These are phyloP conservation scores for Adelges cooleyi DNA, from an alignment of 1,140 invertebrate species.

Conservation along the genomic window DNA sequence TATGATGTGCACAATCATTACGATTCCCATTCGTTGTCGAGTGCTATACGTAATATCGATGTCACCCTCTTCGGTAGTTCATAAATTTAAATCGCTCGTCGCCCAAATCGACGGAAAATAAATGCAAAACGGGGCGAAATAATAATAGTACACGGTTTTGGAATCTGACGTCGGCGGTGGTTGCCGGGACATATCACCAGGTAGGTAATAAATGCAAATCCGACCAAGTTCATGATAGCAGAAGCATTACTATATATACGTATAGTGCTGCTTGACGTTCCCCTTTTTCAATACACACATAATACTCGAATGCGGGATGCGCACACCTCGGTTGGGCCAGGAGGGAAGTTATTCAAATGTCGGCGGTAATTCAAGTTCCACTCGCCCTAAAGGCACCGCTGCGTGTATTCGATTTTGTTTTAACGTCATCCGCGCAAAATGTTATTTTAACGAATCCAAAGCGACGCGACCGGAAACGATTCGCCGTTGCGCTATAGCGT, in stretches of 20 bases:
- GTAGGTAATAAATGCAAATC: slow-evolving; percentile 25
- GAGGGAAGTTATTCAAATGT: slow-evolving; percentile 25
- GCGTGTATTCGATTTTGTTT: background rate
- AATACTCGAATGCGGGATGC: background rate
- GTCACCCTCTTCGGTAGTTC: background rate
- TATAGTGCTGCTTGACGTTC: background rate
- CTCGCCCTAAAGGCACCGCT: background rate
- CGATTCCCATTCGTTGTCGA: slow-evolving; percentile 12
- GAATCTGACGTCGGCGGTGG: slow-evolving; percentile 2
- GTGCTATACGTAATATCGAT: slow-evolving; percentile 20
- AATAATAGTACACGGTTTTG: slow-evolving; percentile 21
- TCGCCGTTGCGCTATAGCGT: no score
- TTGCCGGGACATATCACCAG: background rate
- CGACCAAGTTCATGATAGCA: slow-evolving; percentile 17
- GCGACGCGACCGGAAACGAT: no score
- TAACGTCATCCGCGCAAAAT: background rate
- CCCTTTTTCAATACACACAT: slow-evolving; percentile 26
- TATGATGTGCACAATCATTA: slow-evolving; percentile 9
- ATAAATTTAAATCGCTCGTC: slow-evolving; percentile 23
- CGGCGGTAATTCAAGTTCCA: slow-evolving; percentile 18
- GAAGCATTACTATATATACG: background rate
- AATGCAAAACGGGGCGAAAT: slow-evolving; percentile 22
- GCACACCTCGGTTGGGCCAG: background rate
- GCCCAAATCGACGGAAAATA: slow-evolving; percentile 4
- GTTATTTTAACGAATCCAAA: slow-evolving; percentile 3